A percentile compares a stretch with the other conserved stretches of the same genome.
phyloP scores from a whole-genome alignment of 1,140 invertebrate genomes.

The Limonius californicus region DNA sequence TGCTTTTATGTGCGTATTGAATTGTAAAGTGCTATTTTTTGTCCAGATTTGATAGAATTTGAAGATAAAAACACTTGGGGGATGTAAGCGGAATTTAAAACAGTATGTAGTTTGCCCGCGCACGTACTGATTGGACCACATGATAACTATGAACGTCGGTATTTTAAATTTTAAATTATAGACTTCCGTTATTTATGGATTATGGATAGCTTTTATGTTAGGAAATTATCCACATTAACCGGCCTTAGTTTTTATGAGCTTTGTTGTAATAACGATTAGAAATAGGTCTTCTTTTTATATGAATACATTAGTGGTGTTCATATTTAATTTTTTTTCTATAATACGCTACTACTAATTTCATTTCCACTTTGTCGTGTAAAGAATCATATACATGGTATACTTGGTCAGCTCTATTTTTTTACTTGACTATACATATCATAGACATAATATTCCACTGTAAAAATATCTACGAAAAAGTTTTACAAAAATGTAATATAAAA shows the following conservation, averaged over 20 bases:
- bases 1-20: slow-evolving; percentile 14
- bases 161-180: slow-evolving; percentile 28
- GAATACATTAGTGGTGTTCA: no score
- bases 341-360: no score
- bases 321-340: no score
- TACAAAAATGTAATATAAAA: no score
- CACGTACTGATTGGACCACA: slow-evolving; percentile 25
- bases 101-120: slow-evolving; percentile 18
- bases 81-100: slow-evolving; percentile 23
- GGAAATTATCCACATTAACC: slow-evolving; percentile 24
- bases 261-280: not conserved
- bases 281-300: not conserved
- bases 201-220: slow-evolving; percentile 24
- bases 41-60: slow-evolving; percentile 22
- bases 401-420: no score
- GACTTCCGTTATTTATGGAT: slow-evolving; percentile 23
- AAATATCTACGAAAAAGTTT: no score
- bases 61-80: slow-evolving; percentile 21
- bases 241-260: not conserved
- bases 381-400: no score
- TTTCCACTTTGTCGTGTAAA: no score
- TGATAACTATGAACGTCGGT: slow-evolving; percentile 22
- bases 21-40: slow-evolving; percentile 24
- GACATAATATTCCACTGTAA: no score
- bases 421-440: no score